Percentiles rank a stretch among this genome's conserved stretches.
Evolutionary conservation across 1,140 invertebrate genomes (phyloP).

Genomic region (Tachypleus tridentatus): DNA sequence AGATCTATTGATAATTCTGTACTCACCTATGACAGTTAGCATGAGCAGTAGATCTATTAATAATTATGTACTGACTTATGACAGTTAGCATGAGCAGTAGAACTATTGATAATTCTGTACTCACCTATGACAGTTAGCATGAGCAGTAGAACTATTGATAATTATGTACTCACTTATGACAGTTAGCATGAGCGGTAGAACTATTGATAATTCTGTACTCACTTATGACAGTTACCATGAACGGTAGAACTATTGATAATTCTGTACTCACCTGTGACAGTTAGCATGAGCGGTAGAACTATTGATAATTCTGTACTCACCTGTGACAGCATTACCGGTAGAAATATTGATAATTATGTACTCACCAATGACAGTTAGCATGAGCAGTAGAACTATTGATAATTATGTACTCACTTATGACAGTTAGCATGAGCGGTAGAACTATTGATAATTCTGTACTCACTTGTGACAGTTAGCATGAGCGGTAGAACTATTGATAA

Average conservation of each 20-base stretch:
- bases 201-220: not conserved
- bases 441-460: not conserved
- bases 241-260: too few relatives aligned
- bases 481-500: too few relatives aligned
- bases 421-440: constrained; percentile 7
- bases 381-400: not conserved
- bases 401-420: constrained; percentile 13
- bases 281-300: constrained; percentile 4
- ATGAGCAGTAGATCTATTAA: not conserved
- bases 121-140: constrained; percentile 18
- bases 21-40: constrained; percentile 19
- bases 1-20: too few relatives aligned
- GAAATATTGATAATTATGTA: not conserved
- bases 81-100: constrained; percentile 9
- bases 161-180: constrained; percentile 14
- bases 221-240: constrained; percentile 17
- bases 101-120: not conserved
- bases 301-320: constrained; percentile 6
- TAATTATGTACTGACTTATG: constrained; percentile 11
- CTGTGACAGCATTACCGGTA: constrained; percentile 6
- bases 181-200: constrained; percentile 5
- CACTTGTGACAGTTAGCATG: constrained; percentile 18
- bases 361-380: constrained; percentile 18
- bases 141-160: too few relatives aligned
- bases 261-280: constrained; percentile 16